Evolutionary conservation across 2,888 invertebrate species (phyloP), one percentile per base, ranked within the genome.

Genomic region (Ethmia dodecea): DNA sequence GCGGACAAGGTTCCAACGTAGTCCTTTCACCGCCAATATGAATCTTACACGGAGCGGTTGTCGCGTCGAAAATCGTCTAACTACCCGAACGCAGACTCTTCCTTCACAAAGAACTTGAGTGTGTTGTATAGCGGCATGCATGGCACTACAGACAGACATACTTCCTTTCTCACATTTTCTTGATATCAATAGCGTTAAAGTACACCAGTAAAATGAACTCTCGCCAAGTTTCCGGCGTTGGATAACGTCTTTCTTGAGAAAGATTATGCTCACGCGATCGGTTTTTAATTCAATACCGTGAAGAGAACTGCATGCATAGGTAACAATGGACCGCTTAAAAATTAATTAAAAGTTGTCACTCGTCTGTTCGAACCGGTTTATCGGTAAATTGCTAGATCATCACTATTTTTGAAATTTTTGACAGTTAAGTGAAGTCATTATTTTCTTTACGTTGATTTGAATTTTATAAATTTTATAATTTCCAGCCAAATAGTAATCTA

Each of bases 141-240:
- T 65, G 64, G 69, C 72, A 60, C 67, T 71, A 77, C 75, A 60
- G 67, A 71, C 78, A 75, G 68, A 74, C 77, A 73, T 60, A 77
- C 81, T 81, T 84, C 86, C 86, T 83, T 84, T 86, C 86, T 83
- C 81, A 84, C 79, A 83, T 78, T 80, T 80, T 78, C 70, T 72
- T 71, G 66, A 73, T 77, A 79, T 79, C 74, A 80, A 83, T 78
- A 71, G 77, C 75, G 56, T 65, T 74, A 71, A 70, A 72, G 60
- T 67, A 63, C 60, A 63, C 60, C 66, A 66, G 62, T 67, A 67
- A 74, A 73, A 73, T 47, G 65, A 75, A 72, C 63, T 76, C 73
- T 76, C 68, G 57, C 58, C 52, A 53, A 57, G 67, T 72, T 77
- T 83, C 80, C 79, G 75, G 74, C 52, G 59, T 50, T 51, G 41